Conservation (phyloP, 2,113 vertebrate genomes). For the Pollimyrus isidori region DNA sequence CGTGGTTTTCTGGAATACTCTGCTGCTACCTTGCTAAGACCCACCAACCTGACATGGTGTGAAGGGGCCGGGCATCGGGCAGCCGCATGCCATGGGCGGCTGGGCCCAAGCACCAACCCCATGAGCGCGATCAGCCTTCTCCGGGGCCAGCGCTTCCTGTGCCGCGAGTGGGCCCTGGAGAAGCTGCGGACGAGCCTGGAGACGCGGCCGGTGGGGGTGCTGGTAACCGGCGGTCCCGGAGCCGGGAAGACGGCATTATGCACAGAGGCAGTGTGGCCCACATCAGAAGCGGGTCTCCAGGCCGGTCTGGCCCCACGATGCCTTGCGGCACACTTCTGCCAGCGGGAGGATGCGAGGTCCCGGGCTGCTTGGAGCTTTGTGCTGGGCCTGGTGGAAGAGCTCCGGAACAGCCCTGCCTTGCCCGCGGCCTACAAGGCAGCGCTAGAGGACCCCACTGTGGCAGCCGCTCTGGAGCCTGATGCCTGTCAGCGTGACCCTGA, state of each 20-base stretch:
- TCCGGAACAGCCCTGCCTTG: constrained; percentile 53
- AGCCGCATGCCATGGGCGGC: neutral
- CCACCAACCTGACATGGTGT: neutral
- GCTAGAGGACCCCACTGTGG: constrained; percentile 37
- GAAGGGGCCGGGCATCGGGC: neutral
- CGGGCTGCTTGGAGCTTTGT: constrained; percentile 56
- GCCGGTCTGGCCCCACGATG: constrained; percentile 51
- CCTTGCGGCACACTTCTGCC: constrained; percentile 68
- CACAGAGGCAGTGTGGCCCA: constrained; percentile 59
- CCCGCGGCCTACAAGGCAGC: constrained; percentile 44
- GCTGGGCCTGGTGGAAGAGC: constrained; percentile 60
- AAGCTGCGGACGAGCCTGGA: constrained; percentile 62
- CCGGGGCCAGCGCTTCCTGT: constrained; percentile 61
- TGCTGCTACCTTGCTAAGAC: neutral
- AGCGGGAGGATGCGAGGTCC: constrained; percentile 56
- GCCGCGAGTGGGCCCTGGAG: constrained; percentile 72
- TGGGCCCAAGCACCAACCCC: constrained; percentile 39
- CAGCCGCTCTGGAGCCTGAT: constrained; percentile 46
- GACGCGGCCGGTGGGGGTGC: constrained; percentile 45
- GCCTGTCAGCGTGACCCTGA: constrained; percentile 57
- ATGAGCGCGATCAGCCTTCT: constrained; percentile 51
- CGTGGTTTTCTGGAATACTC: neutral
- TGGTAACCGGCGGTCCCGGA: constrained; percentile 63
- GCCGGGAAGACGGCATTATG: constrained; percentile 67
- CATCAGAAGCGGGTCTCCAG: constrained; percentile 47